Percentiles rank a stretch among this genome's conserved stretches.
Conservation (phyloP, 2,888 invertebrate genomes). For the Uloborus plumipes region DNA sequence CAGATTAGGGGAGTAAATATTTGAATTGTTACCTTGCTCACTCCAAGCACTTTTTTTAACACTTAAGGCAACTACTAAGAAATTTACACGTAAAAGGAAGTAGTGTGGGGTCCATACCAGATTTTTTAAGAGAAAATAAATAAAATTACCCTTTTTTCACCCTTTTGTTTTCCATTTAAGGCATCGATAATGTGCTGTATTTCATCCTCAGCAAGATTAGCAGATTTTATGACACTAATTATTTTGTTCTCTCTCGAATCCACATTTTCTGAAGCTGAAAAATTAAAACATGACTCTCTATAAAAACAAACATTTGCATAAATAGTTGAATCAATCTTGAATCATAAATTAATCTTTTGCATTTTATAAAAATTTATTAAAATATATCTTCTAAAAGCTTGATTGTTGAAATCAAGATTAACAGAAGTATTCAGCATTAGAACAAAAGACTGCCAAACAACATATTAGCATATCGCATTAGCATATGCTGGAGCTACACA, state of each 20-base stretch:
- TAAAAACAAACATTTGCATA: not conserved
- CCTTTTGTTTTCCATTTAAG: constrained; percentile 86
- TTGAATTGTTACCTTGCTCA: no score
- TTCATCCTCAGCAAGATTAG: constrained; percentile 86
- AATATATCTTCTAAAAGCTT: not conserved
- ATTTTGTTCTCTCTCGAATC: constrained; percentile 39
- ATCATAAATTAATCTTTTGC: not conserved
- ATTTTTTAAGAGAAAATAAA: no score
- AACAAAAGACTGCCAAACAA: not conserved
- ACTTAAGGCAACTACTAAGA: no score
- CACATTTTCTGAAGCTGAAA: constrained; percentile 20
- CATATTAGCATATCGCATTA: no score
- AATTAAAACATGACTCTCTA: not conserved
- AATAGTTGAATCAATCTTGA: not conserved
- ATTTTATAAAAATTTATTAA: not conserved
- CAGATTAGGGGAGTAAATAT: no score
- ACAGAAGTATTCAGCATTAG: not conserved
- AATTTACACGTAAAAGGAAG: no score
- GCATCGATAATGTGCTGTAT: constrained; percentile 90
- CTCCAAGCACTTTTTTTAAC: no score
- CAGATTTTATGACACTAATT: constrained; percentile 77
- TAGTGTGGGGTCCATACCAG: no score
- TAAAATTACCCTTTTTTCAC: constrained; percentile 70
- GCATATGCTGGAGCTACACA: no score
- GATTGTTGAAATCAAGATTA: not conserved